A percentile compares a stretch with the other conserved stretches of the same genome.
These are phyloP conservation scores for Eulemur rufifrons DNA, from an alignment of 2,113 vertebrate genomes.

Conservation along the genomic window DNA sequence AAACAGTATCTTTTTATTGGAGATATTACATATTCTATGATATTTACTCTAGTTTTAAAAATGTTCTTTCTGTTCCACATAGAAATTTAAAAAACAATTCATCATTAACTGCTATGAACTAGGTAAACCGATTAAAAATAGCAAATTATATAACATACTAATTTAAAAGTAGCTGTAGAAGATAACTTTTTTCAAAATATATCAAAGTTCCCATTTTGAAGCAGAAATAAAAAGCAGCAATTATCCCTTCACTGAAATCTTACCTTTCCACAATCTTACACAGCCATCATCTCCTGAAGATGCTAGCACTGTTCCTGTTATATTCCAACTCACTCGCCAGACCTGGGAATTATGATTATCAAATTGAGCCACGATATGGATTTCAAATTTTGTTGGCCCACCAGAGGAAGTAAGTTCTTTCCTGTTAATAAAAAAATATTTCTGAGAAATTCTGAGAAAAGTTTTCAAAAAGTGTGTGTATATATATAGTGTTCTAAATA, in stretches of 20 bases:
- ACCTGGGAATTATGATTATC: constrained; percentile 99
- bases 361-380: constrained; percentile 96
- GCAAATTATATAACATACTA: neutral
- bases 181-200: neutral
- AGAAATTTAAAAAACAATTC: constrained; percentile 3
- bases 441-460: neutral
- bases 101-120: neutral
- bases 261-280: constrained; percentile 98
- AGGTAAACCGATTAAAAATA: constrained; percentile 40
- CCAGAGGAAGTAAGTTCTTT: constrained; percentile 92
- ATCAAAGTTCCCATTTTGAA: constrained; percentile 10
- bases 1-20: neutral
- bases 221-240: neutral
- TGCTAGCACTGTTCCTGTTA: constrained; percentile 96
- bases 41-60: constrained; percentile 18
- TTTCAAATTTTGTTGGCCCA: constrained; percentile 96
- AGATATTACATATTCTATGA: neutral
- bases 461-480: neutral
- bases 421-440: constrained; percentile 82
- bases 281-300: constrained; percentile 99
- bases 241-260: constrained; percentile 6
- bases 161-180: constrained; percentile 12
- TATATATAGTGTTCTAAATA: neutral
- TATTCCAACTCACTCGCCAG: constrained; percentile 99
- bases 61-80: neutral